Base-by-base conservation (phyloP, 2,113 vertebrate genomes). In the Indicator maculatus region DNA sequence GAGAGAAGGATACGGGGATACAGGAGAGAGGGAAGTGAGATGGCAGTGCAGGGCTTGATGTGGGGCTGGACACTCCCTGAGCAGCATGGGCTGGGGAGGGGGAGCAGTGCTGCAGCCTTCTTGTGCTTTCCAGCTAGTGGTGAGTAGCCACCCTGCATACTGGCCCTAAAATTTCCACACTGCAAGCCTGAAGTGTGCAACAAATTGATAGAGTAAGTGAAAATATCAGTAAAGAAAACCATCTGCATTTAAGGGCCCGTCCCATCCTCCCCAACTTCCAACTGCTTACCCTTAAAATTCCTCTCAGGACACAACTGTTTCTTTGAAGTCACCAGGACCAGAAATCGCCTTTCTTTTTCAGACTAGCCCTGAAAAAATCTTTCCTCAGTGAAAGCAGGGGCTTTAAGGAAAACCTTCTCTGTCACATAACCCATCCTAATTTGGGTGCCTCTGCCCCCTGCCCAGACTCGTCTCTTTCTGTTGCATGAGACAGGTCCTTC, bases 271-370 rank as follows among this genome's bases (percentile, higher is more conserved):
- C 41, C 33, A 47, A 30, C 47, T 90, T 93, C 58, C 65, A 93
- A 84, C 39, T 78, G 53, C 60, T 83, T 95, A 83, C 39, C 56
- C 76, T 77, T 81, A 75, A 95, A 92, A 88, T 83, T 90, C 63
- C 70, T 86, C 83, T 72, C 1, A 26, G 61, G 69, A 86, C 44
- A 27, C 45, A 82, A 63, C 36, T 93, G 21, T 89, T 89, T 74
- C 47, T 91, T 61, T 83, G 72, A 85, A 93, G 85, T 53, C n/a
- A 83, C n/a, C 59, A 83, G 31, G 72, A 41, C 74, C 90, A 69
- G 77, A 90, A 90, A 70, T 14, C 67, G 53, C 24, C 33, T 90
- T 86, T 84, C 56, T 61, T 65, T 88, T 92, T 80, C 3, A 33
- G 38, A 52, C 38, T 84, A 75, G 38, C 26, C 44, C 70, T 71